Percentiles rank a stretch among this genome's conserved stretches.
Evolutionary conservation across 2,888 invertebrate genomes (phyloP).

Genomic region (Napeogenes inachia): DNA sequence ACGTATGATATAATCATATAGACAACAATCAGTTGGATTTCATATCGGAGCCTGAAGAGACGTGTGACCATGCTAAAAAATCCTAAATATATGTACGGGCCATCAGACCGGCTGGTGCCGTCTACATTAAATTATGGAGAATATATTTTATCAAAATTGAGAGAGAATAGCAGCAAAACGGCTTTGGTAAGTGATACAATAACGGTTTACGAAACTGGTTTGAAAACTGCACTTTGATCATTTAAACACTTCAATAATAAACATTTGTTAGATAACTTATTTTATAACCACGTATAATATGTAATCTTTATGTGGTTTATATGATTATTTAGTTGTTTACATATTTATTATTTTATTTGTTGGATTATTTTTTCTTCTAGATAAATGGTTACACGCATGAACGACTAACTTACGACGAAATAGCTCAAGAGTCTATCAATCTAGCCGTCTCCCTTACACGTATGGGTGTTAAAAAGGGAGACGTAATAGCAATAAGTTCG

Average conservation of each 20-base stretch:
- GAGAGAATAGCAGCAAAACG: conserved; percentile 36
- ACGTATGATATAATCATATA: no score
- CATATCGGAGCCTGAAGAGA: not conserved
- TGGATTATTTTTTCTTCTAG: conserved; percentile 37
- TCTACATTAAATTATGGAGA: conserved; percentile 52
- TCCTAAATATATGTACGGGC: conserved; percentile 51
- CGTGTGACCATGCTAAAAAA: conserved; percentile 51
- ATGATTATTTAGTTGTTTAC: not conserved
- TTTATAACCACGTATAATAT: not conserved
- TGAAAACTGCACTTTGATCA: not conserved
- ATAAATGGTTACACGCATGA: conserved; percentile 55
- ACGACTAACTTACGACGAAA: conserved; percentile 41
- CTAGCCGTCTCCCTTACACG: conserved; percentile 56
- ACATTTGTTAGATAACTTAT: no score
- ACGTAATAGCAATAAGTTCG: conserved; percentile 51
- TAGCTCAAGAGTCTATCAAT: conserved; percentile 53
- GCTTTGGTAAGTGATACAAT: conserved; percentile 45
- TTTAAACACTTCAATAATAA: no score
- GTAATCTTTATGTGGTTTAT: not conserved
- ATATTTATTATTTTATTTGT: not conserved
- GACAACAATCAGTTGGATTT: not conserved
- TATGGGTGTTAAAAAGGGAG: conserved; percentile 56
- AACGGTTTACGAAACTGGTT: not conserved
- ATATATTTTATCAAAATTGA: conserved; percentile 44
- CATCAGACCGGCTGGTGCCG: conserved; percentile 39